Evolutionary conservation across 1,140 invertebrate genomes (phyloP).

Genomic region (Apis florea): DNA sequence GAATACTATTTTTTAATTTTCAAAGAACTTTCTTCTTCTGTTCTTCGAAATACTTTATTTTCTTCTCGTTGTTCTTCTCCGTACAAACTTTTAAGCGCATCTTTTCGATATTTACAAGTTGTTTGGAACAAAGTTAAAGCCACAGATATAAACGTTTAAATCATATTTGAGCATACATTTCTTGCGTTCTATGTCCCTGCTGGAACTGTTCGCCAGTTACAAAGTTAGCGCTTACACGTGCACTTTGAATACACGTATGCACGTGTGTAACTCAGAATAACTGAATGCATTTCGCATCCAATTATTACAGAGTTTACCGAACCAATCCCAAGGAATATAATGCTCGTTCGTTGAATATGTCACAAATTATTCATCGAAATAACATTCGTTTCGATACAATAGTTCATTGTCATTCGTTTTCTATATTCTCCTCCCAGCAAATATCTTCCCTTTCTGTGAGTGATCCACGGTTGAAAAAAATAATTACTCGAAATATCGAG

Average conservation of each 20-base stretch:
- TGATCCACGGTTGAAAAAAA: too few species aligned
- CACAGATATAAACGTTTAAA: not conserved
- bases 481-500: too few species aligned
- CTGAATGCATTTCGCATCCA: slow-evolving; percentile 19
- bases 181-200: not conserved
- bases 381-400: not conserved
- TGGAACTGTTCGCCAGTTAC: slow-evolving; percentile 1
- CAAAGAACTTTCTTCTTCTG: not conserved
- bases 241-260: slow-evolving; percentile 10
- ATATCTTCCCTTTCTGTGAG: too few species aligned
- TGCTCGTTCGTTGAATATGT: not conserved
- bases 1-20: too few species aligned
- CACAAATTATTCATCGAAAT: not conserved
- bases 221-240: slow-evolving; percentile 13
- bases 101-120: not conserved
- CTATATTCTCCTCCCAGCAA: not conserved
- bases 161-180: not conserved
- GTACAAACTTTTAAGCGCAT: not conserved
- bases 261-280: slow-evolving; percentile 12
- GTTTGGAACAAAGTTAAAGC: not conserved
- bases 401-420: not conserved
- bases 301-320: slow-evolving; percentile 19
- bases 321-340: not conserved
- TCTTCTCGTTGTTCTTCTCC: not conserved
- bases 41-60: not conserved